A percentile compares a stretch with the other conserved stretches of the same genome.
These are phyloP conservation scores for Blera fallax DNA, from an alignment of 2,888 invertebrate species.

Conservation along the genomic window DNA sequence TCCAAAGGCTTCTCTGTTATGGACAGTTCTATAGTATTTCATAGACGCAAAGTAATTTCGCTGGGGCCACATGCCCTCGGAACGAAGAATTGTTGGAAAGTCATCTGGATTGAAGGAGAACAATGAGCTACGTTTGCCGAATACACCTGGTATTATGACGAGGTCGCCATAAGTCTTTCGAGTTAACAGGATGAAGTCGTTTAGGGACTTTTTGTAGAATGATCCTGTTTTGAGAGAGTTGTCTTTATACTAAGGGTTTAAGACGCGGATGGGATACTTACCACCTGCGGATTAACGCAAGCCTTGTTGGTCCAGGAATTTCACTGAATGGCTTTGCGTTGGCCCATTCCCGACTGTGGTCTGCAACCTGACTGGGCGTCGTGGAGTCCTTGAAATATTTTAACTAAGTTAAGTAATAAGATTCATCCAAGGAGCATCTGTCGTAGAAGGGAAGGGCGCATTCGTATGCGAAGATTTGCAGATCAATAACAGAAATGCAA, in stretches of 20 bases:
- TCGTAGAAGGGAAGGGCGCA: no score
- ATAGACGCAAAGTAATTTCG: constrained; percentile 79
- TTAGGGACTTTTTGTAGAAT: constrained; percentile 13
- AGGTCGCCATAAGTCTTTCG: constrained; percentile 78
- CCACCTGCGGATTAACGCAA: constrained; percentile 74
- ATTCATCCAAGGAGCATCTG: no score
- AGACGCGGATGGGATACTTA: constrained; percentile 6
- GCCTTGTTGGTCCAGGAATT: constrained; percentile 70
- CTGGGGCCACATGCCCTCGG: constrained; percentile 71
- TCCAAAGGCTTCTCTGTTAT: constrained; percentile 75
- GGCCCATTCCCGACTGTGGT: constrained; percentile 24
- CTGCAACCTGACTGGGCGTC: not conserved
- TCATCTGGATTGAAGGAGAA: constrained; percentile 82
- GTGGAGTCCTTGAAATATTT: no score
- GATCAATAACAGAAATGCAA: no score
- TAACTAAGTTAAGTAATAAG: no score
- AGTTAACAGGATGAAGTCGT: not conserved
- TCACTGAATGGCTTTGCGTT: constrained; percentile 58
- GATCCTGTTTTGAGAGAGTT: not conserved
- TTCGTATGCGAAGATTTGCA: no score
- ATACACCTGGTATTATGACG: constrained; percentile 78
- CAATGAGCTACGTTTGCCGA: constrained; percentile 76
- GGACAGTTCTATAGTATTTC: constrained; percentile 78
- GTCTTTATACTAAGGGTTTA: not conserved
- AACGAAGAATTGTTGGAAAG: constrained; percentile 79